Percentiles rank a stretch among this genome's conserved stretches.
Evolutionary conservation across 2,113 vertebrate species (phyloP).

Genomic region (Caloenas nicobarica): DNA sequence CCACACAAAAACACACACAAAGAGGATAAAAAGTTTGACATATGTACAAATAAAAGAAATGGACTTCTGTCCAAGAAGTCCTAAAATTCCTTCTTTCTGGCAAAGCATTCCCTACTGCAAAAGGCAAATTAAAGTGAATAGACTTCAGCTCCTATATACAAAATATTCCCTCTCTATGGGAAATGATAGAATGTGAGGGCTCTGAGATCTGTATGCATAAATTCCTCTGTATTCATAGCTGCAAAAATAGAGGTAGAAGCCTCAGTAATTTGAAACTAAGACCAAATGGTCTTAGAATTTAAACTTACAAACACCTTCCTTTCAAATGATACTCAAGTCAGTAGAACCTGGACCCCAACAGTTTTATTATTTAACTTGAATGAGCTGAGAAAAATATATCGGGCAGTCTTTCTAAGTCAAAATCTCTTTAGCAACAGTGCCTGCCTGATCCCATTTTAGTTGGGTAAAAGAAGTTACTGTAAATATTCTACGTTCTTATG

Average conservation of each 20-base stretch:
- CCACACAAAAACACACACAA: background rate
- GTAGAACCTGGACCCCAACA: background rate
- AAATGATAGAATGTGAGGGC: background rate
- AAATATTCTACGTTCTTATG: background rate
- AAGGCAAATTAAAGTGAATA: background rate
- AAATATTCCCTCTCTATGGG: background rate
- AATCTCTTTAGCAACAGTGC: background rate
- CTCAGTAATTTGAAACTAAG: background rate
- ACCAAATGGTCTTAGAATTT: background rate
- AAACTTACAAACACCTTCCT: background rate
- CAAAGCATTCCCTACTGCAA: background rate
- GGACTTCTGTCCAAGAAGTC: accelerated
- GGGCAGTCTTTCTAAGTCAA: background rate
- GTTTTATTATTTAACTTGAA: background rate
- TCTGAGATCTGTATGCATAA: background rate
- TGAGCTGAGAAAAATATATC: background rate
- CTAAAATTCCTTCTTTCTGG: background rate
- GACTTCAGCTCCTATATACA: background rate
- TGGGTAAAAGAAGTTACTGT: background rate
- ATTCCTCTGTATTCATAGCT: background rate
- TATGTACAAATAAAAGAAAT: background rate
- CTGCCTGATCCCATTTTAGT: background rate
- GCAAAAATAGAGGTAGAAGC: background rate
- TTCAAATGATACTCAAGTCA: background rate
- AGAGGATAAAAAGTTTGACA: background rate